phyloP scores from a whole-genome alignment of 2,888 invertebrate species.

The Campoplex capitator region DNA sequence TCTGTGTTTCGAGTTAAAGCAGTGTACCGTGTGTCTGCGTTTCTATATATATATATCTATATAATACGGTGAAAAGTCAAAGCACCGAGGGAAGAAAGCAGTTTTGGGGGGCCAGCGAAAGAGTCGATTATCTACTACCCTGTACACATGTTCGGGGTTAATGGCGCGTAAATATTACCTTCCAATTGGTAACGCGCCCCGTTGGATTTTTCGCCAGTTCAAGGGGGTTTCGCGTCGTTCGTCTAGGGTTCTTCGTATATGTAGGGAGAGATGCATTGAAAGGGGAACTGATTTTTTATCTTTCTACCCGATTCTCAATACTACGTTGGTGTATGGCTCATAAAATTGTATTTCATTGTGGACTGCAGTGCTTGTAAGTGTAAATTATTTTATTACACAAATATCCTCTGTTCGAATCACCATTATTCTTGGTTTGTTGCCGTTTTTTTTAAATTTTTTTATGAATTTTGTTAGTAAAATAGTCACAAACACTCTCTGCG shows the following conservation, averaged over 20 bases:
- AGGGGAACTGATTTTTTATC: conserved; percentile 53
- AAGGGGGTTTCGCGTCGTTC: conserved; percentile 23
- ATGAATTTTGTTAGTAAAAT: background rate
- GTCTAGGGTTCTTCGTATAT: conserved; percentile 1
- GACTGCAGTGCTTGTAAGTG: background rate
- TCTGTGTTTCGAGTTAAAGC: conserved; percentile 50
- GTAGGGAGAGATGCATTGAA: conserved; percentile 38
- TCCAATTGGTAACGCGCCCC: conserved; percentile 66
- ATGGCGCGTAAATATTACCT: conserved; percentile 80
- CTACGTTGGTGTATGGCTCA: background rate
- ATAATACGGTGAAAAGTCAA: conserved; percentile 6
- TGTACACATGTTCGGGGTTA: conserved; percentile 77
- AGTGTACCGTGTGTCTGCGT: background rate
- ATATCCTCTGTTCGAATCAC: background rate
- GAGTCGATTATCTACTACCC: conserved; percentile 66
- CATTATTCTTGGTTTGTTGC: no score
- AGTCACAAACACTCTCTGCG: background rate
- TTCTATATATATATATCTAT: background rate
- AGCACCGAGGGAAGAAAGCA: conserved; percentile 36
- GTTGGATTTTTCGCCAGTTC: background rate
- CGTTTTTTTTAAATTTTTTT: no score
- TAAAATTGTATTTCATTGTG: background rate
- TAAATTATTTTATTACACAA: background rate
- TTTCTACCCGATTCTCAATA: background rate
- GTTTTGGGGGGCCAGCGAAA: conserved; percentile 53